Evolutionary conservation across 2,888 invertebrate species (phyloP), one percentile per base, ranked within the genome.

Genomic region (Venusia cambrica): DNA sequence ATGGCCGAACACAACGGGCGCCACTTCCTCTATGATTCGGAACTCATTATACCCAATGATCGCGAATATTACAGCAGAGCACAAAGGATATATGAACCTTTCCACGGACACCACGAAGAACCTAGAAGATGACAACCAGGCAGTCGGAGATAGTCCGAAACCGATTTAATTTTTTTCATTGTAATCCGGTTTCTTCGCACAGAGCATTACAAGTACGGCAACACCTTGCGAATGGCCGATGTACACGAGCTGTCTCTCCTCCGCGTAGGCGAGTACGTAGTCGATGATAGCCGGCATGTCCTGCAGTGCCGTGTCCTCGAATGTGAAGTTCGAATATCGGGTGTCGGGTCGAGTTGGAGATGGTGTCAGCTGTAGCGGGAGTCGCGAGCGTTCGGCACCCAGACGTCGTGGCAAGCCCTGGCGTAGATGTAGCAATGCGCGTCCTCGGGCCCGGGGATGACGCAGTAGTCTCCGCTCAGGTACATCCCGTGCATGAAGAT

Each of bases 141-240:
- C 56, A 0, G 56, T 57, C 2, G 55, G 35, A 0, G 68, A 67
- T 11, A 69, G 12, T 0, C 57, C 62, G 12, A 66, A 51, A 3
- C 52, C 60, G 5, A 58, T 34, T 14, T 52, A 58, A 7, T 68
- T 48, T 36, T 65, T 69, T 2, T 34, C 44, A 24, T 67, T 66
- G 29, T 67, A 67, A 33, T 57, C 58, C 1, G 60, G 55, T 14
- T 36, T 45, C 21, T 58, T 54, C 1, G 62, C 39, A 17, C 64
- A 60, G 5, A 69, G 49, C 2, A 60, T 17, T 5, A 64, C 16
- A 2, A 58, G 29, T 10, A 50, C 21, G 2, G 32, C 11, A 0
- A 44, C 54, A 3, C 65, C 70, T 46, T 67, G 70, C 2, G 67
- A 53, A 34, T 62, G 65, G 0, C 50, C 58, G 1, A 68, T 38